Conservation (phyloP, 2,113 vertebrate species). For the Aythya baeri region DNA sequence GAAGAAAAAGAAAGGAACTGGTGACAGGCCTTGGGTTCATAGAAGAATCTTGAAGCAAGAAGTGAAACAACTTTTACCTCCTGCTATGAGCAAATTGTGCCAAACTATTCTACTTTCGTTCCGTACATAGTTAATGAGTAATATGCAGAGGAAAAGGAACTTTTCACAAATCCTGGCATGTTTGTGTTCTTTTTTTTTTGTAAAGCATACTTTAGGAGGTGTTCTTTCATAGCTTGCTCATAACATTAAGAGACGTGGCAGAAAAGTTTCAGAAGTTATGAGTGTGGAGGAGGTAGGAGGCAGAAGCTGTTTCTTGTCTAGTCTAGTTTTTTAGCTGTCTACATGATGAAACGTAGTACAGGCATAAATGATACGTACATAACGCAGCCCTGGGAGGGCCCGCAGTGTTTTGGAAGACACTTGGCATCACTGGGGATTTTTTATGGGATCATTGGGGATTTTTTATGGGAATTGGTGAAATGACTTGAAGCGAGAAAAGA, state of each 20-base stretch:
- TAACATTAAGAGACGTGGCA: constrained; percentile 30
- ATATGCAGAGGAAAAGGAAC: constrained; percentile 1
- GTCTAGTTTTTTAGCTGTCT: background rate
- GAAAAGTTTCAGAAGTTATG: background rate
- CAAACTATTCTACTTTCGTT: constrained; percentile 14
- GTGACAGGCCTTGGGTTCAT: background rate
- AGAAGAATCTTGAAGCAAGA: constrained; percentile 3
- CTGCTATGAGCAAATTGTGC: constrained; percentile 29
- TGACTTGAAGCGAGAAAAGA: background rate
- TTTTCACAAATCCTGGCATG: background rate
- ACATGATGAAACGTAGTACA: background rate
- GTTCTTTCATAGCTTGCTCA: background rate
- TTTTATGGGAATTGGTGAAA: background rate
- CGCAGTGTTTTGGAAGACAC: background rate
- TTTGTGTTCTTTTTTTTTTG: background rate
- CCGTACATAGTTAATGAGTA: background rate
- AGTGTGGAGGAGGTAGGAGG: constrained; percentile 19
- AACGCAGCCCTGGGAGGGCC: background rate
- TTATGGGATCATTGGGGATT: background rate
- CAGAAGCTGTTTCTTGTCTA: constrained; percentile 6
- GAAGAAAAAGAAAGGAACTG: background rate
- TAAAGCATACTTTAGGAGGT: background rate
- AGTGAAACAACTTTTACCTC: constrained; percentile 8
- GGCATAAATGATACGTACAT: background rate
- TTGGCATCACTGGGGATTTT: background rate